A percentile compares a stretch with the other conserved stretches of the same genome.
phyloP scores from a whole-genome alignment of 1,140 invertebrate genomes.

The Drosophila paulistorum region DNA sequence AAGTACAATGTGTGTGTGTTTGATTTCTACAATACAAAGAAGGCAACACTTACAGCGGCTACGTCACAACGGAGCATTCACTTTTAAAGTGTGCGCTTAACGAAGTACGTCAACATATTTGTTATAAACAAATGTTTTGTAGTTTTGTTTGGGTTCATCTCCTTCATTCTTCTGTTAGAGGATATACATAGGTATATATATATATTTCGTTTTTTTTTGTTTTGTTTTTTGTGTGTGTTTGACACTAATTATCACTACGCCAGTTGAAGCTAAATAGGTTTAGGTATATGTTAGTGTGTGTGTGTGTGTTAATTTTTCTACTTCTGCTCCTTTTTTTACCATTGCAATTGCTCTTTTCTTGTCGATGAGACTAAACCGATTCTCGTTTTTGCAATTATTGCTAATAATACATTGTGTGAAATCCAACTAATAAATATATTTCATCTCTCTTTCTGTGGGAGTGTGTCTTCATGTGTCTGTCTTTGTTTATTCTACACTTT shows the following conservation, averaged over 20 bases:
- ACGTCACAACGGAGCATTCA: conserved; percentile 49
- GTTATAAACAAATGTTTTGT: conserved; percentile 35
- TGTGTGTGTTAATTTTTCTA: conserved; percentile 6
- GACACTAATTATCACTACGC: conserved; percentile 80
- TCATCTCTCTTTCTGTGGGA: conserved; percentile 21
- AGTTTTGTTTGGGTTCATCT: conserved; percentile 11
- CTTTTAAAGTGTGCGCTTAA: conserved; percentile 61
- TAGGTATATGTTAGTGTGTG: conserved; percentile 33
- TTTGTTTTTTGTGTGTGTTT: conserved; percentile 71
- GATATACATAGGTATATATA: background rate
- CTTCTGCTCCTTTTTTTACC: conserved; percentile 13
- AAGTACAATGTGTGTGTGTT: conserved; percentile 53
- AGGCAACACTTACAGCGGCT: conserved; percentile 74
- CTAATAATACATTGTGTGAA: conserved; percentile 72
- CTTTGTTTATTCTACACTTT: background rate
- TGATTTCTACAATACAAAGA: conserved; percentile 47
- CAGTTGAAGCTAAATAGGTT: conserved; percentile 73
- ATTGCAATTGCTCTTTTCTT: conserved; percentile 55
- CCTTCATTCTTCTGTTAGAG: conserved; percentile 30
- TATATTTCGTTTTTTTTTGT: background rate
- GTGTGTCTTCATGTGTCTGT: background rate
- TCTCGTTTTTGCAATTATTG: conserved; percentile 63
- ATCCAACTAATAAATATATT: conserved; percentile 55
- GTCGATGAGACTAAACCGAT: conserved; percentile 60
- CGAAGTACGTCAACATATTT: conserved; percentile 52